Conservation (phyloP, 2,797 vertebrate genomes). For the Acanthiza pusilla region DNA sequence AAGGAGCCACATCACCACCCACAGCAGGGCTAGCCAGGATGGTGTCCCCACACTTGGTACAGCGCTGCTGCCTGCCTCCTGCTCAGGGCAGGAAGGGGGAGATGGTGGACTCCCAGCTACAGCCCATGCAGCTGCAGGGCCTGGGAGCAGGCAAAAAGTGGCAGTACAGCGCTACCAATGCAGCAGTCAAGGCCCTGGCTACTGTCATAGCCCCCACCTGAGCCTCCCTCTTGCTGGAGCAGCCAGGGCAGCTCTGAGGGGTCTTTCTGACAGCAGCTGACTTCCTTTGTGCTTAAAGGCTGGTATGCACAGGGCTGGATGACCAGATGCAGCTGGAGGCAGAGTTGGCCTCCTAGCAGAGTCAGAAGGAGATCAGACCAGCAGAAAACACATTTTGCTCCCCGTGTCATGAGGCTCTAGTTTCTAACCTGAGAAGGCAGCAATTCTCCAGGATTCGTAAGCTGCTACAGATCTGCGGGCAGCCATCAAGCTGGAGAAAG, state of each 20-base stretch:
- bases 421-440: slow-evolving; percentile 54
- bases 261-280: not conserved
- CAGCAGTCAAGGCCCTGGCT: not conserved
- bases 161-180: not conserved
- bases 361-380: not conserved
- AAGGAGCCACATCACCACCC: not conserved
- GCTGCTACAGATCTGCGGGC: not conserved
- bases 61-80: not conserved
- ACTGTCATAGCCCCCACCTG: not conserved
- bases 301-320: not conserved
- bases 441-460: slow-evolving; percentile 24
- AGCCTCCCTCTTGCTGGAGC: not conserved
- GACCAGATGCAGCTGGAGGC: not conserved
- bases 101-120: not conserved
- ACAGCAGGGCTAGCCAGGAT: not conserved
- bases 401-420: not conserved
- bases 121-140: not conserved
- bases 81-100: not conserved
- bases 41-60: not conserved
- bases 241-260: not conserved
- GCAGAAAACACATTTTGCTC: not conserved
- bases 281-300: not conserved
- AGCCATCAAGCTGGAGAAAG: not conserved
- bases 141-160: not conserved
- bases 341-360: not conserved